Base-by-base conservation (phyloP, 2,888 invertebrate genomes). In the Idaea biselata region DNA sequence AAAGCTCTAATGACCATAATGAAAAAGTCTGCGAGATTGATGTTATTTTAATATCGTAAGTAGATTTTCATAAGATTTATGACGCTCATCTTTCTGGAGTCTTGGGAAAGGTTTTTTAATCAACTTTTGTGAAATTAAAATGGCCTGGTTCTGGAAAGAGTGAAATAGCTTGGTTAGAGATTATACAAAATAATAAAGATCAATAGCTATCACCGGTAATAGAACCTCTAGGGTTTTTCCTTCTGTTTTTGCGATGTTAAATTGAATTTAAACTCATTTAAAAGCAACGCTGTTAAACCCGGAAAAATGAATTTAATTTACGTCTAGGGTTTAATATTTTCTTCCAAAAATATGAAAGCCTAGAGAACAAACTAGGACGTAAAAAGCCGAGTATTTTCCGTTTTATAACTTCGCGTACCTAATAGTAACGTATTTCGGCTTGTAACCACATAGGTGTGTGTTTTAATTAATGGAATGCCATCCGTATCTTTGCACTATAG, bases 381-480 rank as follows among this genome's bases (percentile, higher is more conserved):
- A 33, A 11, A 33, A 33, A 33, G 2, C 33, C 3, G 14, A 11
- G 7, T 7, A 33, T 33, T 7, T 33, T 11, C n/a, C 14, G 11
- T 44, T 44, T 44, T 44, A 11, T 44, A 44, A 44, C 14, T 44
- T 44, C 44, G 44, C 11, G 44, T 44, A n/a, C n/a, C n/a, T n/a
- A 44, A 44, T 11, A 14, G 44, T 44, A 14, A 44, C 44, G 44
- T 44, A 44, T 44, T 44, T 14, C 11, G 44, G 14, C 2, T 14
- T 44, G 25, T 65, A 55, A 58, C 66, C 65, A 70, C 65, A 44
- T 44, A 44, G 44, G 44, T 44, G 44, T 44, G 44, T 68, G 68
- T 68, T 68, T 57, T 62, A 66, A 68, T 70, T 67, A 64, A 69
- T 68, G 63, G 55, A 60, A 59, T 65, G 67, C 63, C 65, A 65